Percentiles rank a stretch among this genome's conserved stretches.
phyloP scores from a whole-genome alignment of 2,797 vertebrate species.

The Myotis findleyi region DNA sequence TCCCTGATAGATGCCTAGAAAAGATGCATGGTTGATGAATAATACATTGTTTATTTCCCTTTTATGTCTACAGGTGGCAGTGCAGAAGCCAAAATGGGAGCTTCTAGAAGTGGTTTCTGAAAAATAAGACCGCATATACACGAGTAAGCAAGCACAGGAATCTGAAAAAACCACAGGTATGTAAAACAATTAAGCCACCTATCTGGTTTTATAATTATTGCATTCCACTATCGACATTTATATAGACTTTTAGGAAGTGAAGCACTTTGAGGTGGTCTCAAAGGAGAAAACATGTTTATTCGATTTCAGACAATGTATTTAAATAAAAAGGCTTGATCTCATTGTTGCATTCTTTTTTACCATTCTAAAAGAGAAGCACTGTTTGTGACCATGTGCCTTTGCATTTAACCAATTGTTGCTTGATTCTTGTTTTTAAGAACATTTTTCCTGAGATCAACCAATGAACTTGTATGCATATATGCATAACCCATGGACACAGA shows the following conservation, averaged over 20 bases:
- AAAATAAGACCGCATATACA: conserved; percentile 82
- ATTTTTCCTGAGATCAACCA: not conserved
- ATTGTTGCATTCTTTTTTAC: not conserved
- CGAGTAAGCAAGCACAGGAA: conserved; percentile 87
- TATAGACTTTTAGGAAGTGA: conserved; percentile 51
- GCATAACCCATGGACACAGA: too few relatives aligned
- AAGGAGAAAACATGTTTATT: conserved; percentile 36
- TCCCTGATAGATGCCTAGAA: conserved; percentile 34
- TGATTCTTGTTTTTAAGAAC: conserved; percentile 42
- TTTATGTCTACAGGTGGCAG: conserved; percentile 89
- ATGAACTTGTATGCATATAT: too few relatives aligned
- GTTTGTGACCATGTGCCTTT: conserved; percentile 31
- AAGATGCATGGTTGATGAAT: conserved; percentile 61
- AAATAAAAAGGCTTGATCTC: conserved; percentile 47
- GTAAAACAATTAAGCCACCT: conserved; percentile 78
- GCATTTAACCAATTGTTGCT: conserved; percentile 47
- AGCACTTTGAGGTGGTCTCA: conserved; percentile 30
- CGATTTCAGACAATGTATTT: conserved; percentile 46
- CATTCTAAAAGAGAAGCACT: conserved; percentile 8
- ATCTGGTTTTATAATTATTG: conserved; percentile 62
- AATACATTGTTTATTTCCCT: conserved; percentile 84
- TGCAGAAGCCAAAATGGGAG: conserved; percentile 86
- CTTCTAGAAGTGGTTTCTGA: conserved; percentile 82
- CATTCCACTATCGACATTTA: conserved; percentile 68
- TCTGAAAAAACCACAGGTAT: conserved; percentile 88